Evolutionary conservation across 2,888 invertebrate species (phyloP).

Genomic region (Rhynchonema sp.): DNA sequence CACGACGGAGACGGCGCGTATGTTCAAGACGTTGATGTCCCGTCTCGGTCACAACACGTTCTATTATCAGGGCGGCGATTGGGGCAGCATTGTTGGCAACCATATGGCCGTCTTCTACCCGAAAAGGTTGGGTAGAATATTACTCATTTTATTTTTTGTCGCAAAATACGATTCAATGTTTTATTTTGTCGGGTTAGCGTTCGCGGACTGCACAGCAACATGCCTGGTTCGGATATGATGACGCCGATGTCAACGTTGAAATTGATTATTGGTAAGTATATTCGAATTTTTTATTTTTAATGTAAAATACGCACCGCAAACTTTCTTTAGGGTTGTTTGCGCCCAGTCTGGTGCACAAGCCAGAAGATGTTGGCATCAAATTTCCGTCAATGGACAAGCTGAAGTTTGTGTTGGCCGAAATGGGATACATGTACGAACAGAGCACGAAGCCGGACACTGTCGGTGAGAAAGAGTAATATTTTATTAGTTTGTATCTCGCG

Average conservation of each 20-base stretch:
- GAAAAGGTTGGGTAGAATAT: conserved; percentile 32
- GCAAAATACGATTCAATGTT: too few relatives aligned
- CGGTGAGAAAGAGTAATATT: too few relatives aligned
- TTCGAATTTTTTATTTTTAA: too few relatives aligned
- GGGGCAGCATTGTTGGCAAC: conserved; percentile 47
- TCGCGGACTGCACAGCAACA: conserved; percentile 43
- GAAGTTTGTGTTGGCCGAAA: conserved; percentile 27
- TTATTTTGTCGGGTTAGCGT: too few relatives aligned
- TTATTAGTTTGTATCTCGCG: background rate
- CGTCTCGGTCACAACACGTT: conserved; percentile 44
- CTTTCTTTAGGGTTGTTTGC: conserved; percentile 19
- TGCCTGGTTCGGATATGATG: conserved; percentile 24
- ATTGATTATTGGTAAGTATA: too few relatives aligned
- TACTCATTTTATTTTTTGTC: too few relatives aligned
- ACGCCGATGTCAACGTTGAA: too few relatives aligned
- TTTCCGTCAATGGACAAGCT: conserved; percentile 21
- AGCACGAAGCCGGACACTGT: conserved; percentile 71
- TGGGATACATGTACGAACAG: conserved; percentile 50
- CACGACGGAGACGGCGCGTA: conserved; percentile 19
- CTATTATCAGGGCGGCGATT: conserved; percentile 56
- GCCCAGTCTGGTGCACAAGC: conserved; percentile 17
- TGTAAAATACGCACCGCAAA: too few relatives aligned
- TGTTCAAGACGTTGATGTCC: conserved; percentile 46
- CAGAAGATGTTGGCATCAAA: conserved; percentile 16
- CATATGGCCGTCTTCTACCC: conserved; percentile 45